phyloP scores from a whole-genome alignment of 2,797 vertebrate genomes.

The Cuniculus paca region DNA sequence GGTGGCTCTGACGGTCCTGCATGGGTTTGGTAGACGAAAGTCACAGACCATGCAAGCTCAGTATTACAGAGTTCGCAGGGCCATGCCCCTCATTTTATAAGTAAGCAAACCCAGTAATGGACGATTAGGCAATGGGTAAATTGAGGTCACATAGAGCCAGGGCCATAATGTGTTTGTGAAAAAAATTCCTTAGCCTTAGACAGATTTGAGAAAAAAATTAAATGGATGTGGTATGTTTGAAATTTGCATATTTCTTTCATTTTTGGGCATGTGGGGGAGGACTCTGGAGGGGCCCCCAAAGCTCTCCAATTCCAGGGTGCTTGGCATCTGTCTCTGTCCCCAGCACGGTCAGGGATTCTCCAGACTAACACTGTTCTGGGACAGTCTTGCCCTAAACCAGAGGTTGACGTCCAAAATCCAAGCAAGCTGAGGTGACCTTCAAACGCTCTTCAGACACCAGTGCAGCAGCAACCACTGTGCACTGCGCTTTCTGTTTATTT shows the following conservation, averaged over 20 bases:
- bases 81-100: slow-evolving; percentile 30
- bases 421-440: slow-evolving; percentile 50
- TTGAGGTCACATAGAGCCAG: neutral
- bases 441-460: slow-evolving; percentile 61
- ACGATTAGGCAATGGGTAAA: neutral
- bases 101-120: neutral
- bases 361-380: neutral
- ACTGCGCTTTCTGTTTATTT: slow-evolving; percentile 83
- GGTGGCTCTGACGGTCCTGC: neutral
- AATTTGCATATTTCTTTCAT: slow-evolving; percentile 1
- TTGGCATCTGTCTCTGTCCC: neutral
- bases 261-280: neutral
- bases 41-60: neutral
- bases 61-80: neutral
- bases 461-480: slow-evolving; percentile 69
- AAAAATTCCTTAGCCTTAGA: neutral
- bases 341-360: neutral
- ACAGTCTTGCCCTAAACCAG: neutral
- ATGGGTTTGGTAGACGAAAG: neutral
- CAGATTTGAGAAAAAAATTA: neutral
- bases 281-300: neutral
- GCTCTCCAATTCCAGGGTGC: neutral
- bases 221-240: neutral
- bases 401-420: slow-evolving; percentile 57
- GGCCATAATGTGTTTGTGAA: neutral